Conservation (phyloP, 2,113 vertebrate species). For the Chaetorhynchus papuensis region DNA sequence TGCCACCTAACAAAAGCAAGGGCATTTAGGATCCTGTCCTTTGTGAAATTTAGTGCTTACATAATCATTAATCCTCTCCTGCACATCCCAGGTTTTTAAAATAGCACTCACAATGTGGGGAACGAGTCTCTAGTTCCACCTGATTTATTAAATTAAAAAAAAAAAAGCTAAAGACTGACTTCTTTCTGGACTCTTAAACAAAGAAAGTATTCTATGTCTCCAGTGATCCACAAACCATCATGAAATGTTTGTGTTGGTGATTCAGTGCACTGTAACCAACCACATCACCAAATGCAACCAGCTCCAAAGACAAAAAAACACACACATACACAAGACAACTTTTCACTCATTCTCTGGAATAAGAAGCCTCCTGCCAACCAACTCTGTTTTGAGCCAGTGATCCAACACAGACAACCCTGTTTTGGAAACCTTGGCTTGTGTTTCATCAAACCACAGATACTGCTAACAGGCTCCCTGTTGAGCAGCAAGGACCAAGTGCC, state of each 20-base stretch:
- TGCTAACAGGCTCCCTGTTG: neutral
- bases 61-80: slow-evolving; percentile 11
- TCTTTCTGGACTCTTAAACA: slow-evolving; percentile 29
- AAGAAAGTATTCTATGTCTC: slow-evolving; percentile 4
- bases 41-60: neutral
- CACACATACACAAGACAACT: neutral
- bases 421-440: neutral
- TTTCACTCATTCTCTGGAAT: neutral
- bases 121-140: neutral
- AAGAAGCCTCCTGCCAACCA: neutral
- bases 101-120: neutral
- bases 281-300: neutral
- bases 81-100: neutral
- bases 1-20: neutral
- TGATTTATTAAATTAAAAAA: neutral
- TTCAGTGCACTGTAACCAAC: neutral
- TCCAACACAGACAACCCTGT: neutral
- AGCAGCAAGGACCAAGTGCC: neutral
- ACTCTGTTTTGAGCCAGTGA: neutral
- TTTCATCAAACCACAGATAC: neutral
- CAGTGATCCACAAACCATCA: slow-evolving; percentile 10
- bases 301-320: neutral
- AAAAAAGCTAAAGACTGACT: neutral
- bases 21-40: neutral
- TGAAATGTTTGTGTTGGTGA: neutral